phyloP scores from a whole-genome alignment of 2,888 invertebrate species.

The Camponotus fellah region DNA sequence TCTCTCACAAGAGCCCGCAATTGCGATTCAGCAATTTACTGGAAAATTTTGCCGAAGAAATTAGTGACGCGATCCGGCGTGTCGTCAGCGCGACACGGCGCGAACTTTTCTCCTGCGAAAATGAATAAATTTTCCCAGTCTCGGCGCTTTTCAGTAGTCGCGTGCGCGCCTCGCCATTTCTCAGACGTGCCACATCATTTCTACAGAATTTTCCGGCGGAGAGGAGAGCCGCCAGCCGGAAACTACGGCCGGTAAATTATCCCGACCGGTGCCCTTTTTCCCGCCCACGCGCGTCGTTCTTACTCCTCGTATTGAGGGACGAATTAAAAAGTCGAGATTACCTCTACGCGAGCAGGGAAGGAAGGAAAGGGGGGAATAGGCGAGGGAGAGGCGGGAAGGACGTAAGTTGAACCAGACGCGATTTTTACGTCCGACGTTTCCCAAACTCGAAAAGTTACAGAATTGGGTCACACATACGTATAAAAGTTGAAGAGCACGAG shows the following conservation, averaged over 20 bases:
- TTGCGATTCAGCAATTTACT: constrained; percentile 44
- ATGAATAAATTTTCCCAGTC: constrained; percentile 52
- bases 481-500: constrained; percentile 54
- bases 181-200: constrained; percentile 44
- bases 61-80: constrained; percentile 36
- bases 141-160: constrained; percentile 24
- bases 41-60: constrained; percentile 53
- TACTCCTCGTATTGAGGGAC: constrained; percentile 30
- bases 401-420: constrained; percentile 41
- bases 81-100: constrained; percentile 9
- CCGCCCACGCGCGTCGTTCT: not conserved
- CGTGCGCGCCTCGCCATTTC: constrained; percentile 1
- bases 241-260: constrained; percentile 20
- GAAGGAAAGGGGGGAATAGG: not conserved
- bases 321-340: constrained; percentile 65
- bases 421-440: constrained; percentile 66
- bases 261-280: not conserved
- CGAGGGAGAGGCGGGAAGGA: not conserved
- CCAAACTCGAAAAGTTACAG: constrained; percentile 63
- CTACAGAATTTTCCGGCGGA: constrained; percentile 12
- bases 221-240: not conserved
- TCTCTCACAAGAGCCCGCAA: constrained; percentile 36
- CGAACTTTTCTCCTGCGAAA: constrained; percentile 49
- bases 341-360: not conserved
- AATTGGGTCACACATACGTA: constrained; percentile 68